Percentiles rank a stretch among this genome's conserved stretches.
These are phyloP conservation scores for Leptinotarsa undecemlineata DNA, from an alignment of 1,140 invertebrate species.

Conservation along the genomic window DNA sequence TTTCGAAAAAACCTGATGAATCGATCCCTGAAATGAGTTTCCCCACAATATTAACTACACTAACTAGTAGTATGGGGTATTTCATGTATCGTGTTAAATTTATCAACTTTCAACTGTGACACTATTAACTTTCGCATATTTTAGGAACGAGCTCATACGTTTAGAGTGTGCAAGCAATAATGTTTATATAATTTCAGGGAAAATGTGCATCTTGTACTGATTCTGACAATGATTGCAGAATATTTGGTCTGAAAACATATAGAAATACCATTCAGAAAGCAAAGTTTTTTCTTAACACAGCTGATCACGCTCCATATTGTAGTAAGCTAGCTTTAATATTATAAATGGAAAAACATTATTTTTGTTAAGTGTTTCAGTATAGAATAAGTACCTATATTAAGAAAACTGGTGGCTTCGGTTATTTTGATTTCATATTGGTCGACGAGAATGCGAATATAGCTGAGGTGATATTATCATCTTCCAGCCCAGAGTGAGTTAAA, in stretches of 20 bases:
- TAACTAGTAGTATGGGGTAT: too few relatives aligned
- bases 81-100: too few relatives aligned
- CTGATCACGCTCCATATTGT: conserved; percentile 35
- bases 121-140: too few relatives aligned
- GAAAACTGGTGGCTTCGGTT: conserved; percentile 34
- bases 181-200: conserved; percentile 36
- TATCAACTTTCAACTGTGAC: too few relatives aligned
- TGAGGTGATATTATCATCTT: conserved; percentile 26
- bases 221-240: conserved; percentile 32
- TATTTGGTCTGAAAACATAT: conserved; percentile 35
- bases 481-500: not conserved
- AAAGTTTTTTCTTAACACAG: conserved; percentile 40
- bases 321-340: conserved; percentile 34
- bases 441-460: conserved; percentile 43
- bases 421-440: conserved; percentile 47
- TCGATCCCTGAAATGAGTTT: too few relatives aligned
- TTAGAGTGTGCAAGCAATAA: too few relatives aligned
- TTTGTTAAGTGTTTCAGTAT: conserved; percentile 41
- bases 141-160: too few relatives aligned
- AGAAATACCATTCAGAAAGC: conserved; percentile 19
- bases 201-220: conserved; percentile 42
- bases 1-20: too few relatives aligned
- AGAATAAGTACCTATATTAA: conserved; percentile 32
- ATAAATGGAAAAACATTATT: not conserved
- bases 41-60: too few relatives aligned